Evolutionary conservation across 2,888 invertebrate species (phyloP).

Genomic region (Neria commutata): DNA sequence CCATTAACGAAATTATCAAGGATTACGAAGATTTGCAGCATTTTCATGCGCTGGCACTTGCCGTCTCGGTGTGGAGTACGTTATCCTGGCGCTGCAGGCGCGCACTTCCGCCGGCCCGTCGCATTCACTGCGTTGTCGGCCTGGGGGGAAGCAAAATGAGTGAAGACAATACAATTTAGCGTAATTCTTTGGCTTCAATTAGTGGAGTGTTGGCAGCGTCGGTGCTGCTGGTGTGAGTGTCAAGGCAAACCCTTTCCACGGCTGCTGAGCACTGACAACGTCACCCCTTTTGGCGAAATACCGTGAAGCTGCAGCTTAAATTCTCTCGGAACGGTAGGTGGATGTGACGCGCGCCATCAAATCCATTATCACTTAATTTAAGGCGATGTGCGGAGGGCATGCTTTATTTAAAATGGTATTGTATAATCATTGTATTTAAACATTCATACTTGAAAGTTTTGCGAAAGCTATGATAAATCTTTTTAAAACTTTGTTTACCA

Average conservation of each 20-base stretch:
- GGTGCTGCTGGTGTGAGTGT: constrained; percentile 33
- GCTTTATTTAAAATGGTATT: too few relatives aligned
- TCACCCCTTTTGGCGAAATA: constrained; percentile 31
- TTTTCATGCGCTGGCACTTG: constrained; percentile 39
- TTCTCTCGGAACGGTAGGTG: constrained; percentile 17
- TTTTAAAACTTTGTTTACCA: too few relatives aligned
- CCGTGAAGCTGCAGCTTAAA: constrained; percentile 32
- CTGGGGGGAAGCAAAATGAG: constrained; percentile 23
- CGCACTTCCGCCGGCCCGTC: constrained; percentile 32
- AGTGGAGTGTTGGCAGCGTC: constrained; percentile 49
- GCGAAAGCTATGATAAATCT: too few relatives aligned
- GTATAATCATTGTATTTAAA: too few relatives aligned
- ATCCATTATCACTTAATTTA: constrained; percentile 34
- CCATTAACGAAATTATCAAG: constrained; percentile 61
- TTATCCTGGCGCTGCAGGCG: constrained; percentile 42
- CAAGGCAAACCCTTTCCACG: constrained; percentile 12
- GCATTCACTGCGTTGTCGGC: neutral
- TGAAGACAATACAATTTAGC: constrained; percentile 58
- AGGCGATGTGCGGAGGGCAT: neutral
- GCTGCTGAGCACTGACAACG: constrained; percentile 11
- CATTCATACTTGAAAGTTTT: too few relatives aligned
- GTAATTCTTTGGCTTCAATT: constrained; percentile 59
- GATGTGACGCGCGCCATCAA: constrained; percentile 26
- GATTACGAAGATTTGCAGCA: constrained; percentile 57
- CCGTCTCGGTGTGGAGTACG: constrained; percentile 11